Evolutionary conservation across 1,140 invertebrate genomes (phyloP).

Genomic region (Drosophila kepulauana): DNA sequence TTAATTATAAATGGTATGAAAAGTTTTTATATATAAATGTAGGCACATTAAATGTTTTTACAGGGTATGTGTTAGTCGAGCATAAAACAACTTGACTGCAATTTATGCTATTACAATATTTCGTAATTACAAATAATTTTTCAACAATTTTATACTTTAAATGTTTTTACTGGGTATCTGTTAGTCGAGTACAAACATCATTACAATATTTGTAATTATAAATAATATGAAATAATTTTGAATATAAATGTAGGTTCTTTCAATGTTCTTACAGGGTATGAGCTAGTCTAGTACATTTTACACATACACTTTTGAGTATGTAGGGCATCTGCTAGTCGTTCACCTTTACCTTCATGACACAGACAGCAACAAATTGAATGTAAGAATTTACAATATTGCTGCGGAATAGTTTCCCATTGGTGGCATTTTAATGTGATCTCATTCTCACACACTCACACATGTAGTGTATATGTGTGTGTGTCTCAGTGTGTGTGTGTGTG

Average conservation of each 20-base stretch:
- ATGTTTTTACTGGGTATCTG: too few relatives aligned
- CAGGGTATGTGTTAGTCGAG: too few relatives aligned
- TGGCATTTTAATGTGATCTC: conserved; percentile 10
- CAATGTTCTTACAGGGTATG: background rate
- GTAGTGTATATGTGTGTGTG: conserved; percentile 13
- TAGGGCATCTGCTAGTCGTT: background rate
- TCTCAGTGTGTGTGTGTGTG: conserved; percentile 3
- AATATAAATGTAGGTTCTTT: background rate
- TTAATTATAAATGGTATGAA: background rate
- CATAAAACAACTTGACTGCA: too few relatives aligned
- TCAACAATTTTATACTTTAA: too few relatives aligned
- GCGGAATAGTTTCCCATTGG: background rate
- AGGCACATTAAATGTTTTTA: too few relatives aligned
- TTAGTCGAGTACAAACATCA: too few relatives aligned
- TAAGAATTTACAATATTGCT: conserved; percentile 26
- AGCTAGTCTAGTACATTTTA: too few relatives aligned
- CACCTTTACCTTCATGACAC: background rate
- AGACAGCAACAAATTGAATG: background rate
- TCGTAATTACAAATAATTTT: too few relatives aligned
- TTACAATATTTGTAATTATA: background rate
- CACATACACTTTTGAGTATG: too few relatives aligned
- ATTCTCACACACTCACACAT: conserved; percentile 16
- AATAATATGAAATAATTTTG: too few relatives aligned
- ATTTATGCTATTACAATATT: too few relatives aligned
- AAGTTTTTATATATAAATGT: too few relatives aligned